Evolutionary conservation across 2,888 invertebrate genomes (phyloP).

Genomic region (Barypeithes pellucidus): DNA sequence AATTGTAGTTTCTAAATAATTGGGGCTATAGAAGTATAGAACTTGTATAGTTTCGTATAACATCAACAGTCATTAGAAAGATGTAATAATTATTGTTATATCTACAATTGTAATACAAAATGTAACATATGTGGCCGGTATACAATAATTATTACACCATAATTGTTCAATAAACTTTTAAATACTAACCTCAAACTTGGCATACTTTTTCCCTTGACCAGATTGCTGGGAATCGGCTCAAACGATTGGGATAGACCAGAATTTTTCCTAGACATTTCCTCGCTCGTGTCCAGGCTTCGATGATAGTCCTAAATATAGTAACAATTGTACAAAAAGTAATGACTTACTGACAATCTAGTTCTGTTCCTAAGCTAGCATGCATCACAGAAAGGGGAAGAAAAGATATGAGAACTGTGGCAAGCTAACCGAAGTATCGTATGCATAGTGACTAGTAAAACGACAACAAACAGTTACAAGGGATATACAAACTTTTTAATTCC

Average conservation of each 20-base stretch:
- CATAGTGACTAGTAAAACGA: slow-evolving; percentile 24
- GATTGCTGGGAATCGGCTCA: slow-evolving; percentile 74
- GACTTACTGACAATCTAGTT: neutral
- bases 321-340: too few species aligned
- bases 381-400: slow-evolving; percentile 14
- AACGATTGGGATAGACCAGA: slow-evolving; percentile 78
- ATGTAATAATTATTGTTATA: too few species aligned
- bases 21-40: too few species aligned
- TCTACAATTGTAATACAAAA: too few species aligned
- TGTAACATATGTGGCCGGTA: too few species aligned
- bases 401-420: slow-evolving; percentile 28
- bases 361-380: slow-evolving; percentile 10
- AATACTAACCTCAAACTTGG: slow-evolving; percentile 89
- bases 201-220: slow-evolving; percentile 97
- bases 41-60: too few species aligned
- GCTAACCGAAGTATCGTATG: slow-evolving; percentile 25
- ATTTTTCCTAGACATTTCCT: slow-evolving; percentile 81
- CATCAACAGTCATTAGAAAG: too few species aligned
- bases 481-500: slow-evolving; percentile 23
- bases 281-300: slow-evolving; percentile 86
- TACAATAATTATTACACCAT: slow-evolving; percentile 14
- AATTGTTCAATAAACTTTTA: neutral
- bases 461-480: slow-evolving; percentile 8
- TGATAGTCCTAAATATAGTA: slow-evolving; percentile 80
- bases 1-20: too few species aligned